Evolutionary conservation across 37 sponge, comb jelly and placozoan species (phyloP).

Genomic region (Halichondria panicea): DNA sequence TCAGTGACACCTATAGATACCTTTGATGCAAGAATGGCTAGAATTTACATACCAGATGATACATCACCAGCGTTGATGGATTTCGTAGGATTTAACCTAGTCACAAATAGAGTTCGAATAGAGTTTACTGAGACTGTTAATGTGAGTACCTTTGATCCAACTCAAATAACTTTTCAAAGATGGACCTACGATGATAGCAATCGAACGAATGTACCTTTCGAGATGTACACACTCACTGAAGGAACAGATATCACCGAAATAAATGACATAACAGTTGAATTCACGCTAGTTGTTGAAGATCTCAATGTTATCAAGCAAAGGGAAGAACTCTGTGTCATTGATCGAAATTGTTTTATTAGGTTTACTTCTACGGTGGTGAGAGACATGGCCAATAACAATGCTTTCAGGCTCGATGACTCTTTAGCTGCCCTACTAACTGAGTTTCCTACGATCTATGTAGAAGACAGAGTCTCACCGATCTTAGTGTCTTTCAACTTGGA

Average conservation of each 20-base stretch:
- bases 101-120: slow-evolving; percentile 44
- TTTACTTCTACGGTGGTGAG: slow-evolving; percentile 49
- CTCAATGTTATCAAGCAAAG: slow-evolving; percentile 80
- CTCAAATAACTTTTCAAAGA: slow-evolving; percentile 71
- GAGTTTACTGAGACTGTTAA: slow-evolving; percentile 84
- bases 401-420: slow-evolving; percentile 20
- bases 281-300: slow-evolving; percentile 60
- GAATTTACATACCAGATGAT: slow-evolving; percentile 63
- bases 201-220: slow-evolving; percentile 19
- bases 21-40: slow-evolving; percentile 40
- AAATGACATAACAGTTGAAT: slow-evolving; percentile 76
- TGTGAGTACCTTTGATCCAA: slow-evolving; percentile 86
- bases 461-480: slow-evolving; percentile 49
- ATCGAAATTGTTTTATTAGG: slow-evolving; percentile 65
- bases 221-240: slow-evolving; percentile 62
- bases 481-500: slow-evolving; percentile 65
- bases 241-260: slow-evolving; percentile 54
- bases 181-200: slow-evolving; percentile 69
- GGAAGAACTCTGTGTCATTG: slow-evolving; percentile 43
- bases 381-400: slow-evolving; percentile 87
- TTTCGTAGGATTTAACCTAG: slow-evolving; percentile 71
- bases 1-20: slow-evolving; percentile 23
- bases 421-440: slow-evolving; percentile 35
- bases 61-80: slow-evolving; percentile 54
- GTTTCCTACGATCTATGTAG: slow-evolving; percentile 22